phyloP scores from a whole-genome alignment of 37 sponge, comb jelly and placozoan species.

The Cladorhizidae sp. region DNA sequence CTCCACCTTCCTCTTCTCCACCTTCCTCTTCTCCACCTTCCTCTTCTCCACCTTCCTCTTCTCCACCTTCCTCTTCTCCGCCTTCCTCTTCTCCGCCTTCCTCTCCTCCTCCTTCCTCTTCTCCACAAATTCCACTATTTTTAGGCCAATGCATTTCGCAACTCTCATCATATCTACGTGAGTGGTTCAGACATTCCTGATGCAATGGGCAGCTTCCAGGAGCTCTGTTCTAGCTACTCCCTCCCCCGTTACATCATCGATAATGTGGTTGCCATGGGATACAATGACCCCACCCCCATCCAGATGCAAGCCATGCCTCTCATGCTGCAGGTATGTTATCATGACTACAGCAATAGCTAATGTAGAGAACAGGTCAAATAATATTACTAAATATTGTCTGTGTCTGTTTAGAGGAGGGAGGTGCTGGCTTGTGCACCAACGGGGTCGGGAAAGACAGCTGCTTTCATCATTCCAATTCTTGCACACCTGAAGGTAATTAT shows the following conservation, averaged over 20 bases:
- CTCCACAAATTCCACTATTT: background rate
- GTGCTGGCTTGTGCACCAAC: constrained; percentile 96
- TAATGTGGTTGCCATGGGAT: constrained; percentile 64
- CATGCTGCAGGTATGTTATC: constrained; percentile 70
- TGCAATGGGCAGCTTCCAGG: constrained; percentile 61
- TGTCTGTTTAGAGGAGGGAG: constrained; percentile 67
- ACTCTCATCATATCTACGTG: constrained; percentile 79
- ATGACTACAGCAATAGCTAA: background rate
- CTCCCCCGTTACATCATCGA: constrained; percentile 60
- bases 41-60: background rate
- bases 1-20: too few relatives aligned
- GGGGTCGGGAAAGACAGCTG: constrained; percentile 94
- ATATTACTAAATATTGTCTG: background rate
- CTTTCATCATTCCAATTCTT: constrained; percentile 89
- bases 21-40: too few relatives aligned
- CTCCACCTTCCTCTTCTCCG: background rate
- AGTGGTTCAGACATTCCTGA: constrained; percentile 91
- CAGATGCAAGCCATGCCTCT: constrained; percentile 96
- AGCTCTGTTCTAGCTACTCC: constrained; percentile 40
- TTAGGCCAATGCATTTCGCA: constrained; percentile 85
- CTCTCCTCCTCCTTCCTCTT: too few relatives aligned
- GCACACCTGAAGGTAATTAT: constrained; percentile 76
- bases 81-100: background rate
- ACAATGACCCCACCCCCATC: constrained; percentile 83
- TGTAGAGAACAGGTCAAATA: background rate